Percentiles rank a stretch among this genome's conserved stretches.
These are phyloP conservation scores for Platycnemis pennipes DNA, from an alignment of 2,888 invertebrate species.

Conservation along the genomic window DNA sequence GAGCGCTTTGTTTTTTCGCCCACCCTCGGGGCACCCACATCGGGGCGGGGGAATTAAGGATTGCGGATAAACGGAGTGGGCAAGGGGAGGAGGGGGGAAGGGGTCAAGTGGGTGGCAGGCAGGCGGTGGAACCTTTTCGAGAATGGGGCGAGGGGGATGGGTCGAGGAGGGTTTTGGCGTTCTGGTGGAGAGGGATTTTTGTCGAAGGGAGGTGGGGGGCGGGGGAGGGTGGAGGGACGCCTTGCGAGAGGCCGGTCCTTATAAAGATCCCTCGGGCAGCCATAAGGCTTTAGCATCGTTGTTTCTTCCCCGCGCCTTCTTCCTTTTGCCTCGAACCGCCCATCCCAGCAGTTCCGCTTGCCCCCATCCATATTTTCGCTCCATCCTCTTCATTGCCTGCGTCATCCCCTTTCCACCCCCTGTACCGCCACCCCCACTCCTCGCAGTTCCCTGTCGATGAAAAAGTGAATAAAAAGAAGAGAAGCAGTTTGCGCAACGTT, in stretches of 20 bases:
- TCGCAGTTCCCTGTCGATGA: conserved; percentile 14
- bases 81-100: background rate
- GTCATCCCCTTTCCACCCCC: background rate
- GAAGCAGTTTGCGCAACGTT: conserved; percentile 58
- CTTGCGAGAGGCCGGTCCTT: conserved; percentile 36
- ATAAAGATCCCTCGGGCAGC: conserved; percentile 59
- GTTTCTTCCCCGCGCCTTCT: background rate
- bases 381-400: conserved; percentile 43
- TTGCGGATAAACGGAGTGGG: conserved; percentile 44
- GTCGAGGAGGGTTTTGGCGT: background rate
- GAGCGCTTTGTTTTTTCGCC: conserved; percentile 1
- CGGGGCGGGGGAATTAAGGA: conserved; percentile 49
- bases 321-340: conserved; percentile 2
- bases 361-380: background rate
- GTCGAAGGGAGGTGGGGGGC: background rate
- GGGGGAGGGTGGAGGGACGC: background rate
- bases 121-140: conserved; percentile 45
- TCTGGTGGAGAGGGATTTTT: background rate
- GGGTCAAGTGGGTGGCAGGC: background rate
- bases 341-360: background rate
- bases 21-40: conserved; percentile 26
- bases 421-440: background rate
- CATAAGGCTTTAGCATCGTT: conserved; percentile 27
- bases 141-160: background rate
- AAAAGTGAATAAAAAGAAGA: conserved; percentile 61